These are phyloP conservation scores for Eudemis profundana DNA, from an alignment of 2,888 invertebrate species.

Conservation along the genomic window DNA sequence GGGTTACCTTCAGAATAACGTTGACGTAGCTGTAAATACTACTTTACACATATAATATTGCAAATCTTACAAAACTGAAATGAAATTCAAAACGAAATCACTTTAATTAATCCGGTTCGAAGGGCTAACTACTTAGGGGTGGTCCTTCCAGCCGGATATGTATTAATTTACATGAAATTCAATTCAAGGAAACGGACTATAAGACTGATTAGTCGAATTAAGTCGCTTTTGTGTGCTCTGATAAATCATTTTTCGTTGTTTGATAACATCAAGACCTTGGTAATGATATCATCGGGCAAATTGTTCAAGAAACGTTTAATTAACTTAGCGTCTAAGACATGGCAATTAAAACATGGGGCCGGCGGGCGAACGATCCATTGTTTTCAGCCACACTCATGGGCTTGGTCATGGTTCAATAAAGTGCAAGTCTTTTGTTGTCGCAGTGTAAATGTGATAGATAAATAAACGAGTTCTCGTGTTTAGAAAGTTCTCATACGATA, in stretches of 20 bases:
- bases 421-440: conserved; percentile 24
- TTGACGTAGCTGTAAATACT: too few relatives aligned
- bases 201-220: background rate
- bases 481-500: conserved; percentile 14
- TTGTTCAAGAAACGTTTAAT: conserved; percentile 40
- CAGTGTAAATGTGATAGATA: conserved; percentile 12
- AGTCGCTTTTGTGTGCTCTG: background rate
- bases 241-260: conserved; percentile 30
- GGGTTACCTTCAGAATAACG: too few relatives aligned
- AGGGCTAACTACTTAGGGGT: background rate
- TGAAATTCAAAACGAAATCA: background rate
- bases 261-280: conserved; percentile 37
- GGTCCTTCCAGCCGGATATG: conserved; percentile 11
- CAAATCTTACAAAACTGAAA: conserved; percentile 1
- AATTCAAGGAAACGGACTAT: conserved; percentile 15
- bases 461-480: conserved; percentile 12
- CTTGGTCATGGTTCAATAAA: conserved; percentile 40
- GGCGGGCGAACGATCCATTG: conserved; percentile 26
- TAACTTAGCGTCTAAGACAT: conserved; percentile 34
- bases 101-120: conserved; percentile 1
- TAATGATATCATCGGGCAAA: conserved; percentile 51
- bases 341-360: conserved; percentile 35
- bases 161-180: conserved; percentile 8
- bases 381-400: conserved; percentile 28
- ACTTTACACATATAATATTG: background rate